phyloP scores from a whole-genome alignment of 2,888 invertebrate genomes.

The Lasioglossum zephyrum region DNA sequence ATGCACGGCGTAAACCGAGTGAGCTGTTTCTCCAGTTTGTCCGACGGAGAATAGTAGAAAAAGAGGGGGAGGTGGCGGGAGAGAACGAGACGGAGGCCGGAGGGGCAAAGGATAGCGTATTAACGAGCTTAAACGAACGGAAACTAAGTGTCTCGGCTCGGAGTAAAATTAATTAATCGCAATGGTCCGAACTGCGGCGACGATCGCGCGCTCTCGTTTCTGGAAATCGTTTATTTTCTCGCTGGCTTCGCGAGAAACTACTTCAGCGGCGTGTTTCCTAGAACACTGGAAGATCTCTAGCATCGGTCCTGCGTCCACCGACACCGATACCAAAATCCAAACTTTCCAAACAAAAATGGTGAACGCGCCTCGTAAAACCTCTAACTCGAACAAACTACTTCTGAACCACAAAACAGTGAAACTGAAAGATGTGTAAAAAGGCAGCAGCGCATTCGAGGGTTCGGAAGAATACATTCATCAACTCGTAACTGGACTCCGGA shows the following conservation, averaged over 20 bases:
- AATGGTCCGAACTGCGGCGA: slow-evolving; percentile 72
- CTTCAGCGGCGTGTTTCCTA: neutral
- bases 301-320: neutral
- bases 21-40: slow-evolving; percentile 75
- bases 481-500: too few species aligned
- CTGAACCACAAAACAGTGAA: neutral
- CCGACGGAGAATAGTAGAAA: slow-evolving; percentile 42
- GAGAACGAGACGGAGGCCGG: slow-evolving; percentile 44
- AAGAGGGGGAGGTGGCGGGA: slow-evolving; percentile 34
- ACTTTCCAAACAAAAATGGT: neutral
- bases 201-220: slow-evolving; percentile 67
- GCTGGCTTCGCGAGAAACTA: slow-evolving; percentile 22
- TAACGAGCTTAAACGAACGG: slow-evolving; percentile 84
- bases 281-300: neutral
- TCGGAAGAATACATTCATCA: neutral
- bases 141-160: slow-evolving; percentile 84
- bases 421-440: neutral
- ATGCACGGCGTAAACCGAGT: slow-evolving; percentile 80
- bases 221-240: slow-evolving; percentile 69
- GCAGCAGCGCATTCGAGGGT: neutral
- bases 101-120: slow-evolving; percentile 76
- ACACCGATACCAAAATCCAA: neutral
- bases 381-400: neutral
- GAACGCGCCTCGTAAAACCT: neutral
- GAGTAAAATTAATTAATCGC: slow-evolving; percentile 84